A percentile compares a stretch with the other conserved stretches of the same genome.
Evolutionary conservation across 2,797 vertebrate genomes (phyloP).

Genomic region (Brachymystax lenok): DNA sequence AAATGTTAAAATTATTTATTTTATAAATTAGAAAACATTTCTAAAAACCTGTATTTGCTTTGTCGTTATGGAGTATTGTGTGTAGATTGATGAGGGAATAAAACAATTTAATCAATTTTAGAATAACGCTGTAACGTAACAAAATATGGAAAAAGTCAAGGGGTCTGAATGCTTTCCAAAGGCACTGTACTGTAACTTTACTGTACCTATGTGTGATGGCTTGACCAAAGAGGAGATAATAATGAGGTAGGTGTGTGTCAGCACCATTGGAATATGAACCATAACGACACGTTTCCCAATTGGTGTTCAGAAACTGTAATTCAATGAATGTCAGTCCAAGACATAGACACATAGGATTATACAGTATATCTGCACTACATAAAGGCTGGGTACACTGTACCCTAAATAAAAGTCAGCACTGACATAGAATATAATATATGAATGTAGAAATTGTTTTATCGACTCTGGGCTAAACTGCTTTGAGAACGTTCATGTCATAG

Average conservation of each 20-base stretch:
- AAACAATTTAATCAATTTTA: too few relatives aligned
- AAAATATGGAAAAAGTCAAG: too few relatives aligned
- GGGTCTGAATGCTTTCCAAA: too few relatives aligned
- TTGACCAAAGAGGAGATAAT: background rate
- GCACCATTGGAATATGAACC: background rate
- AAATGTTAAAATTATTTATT: too few relatives aligned
- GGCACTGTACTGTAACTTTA: background rate
- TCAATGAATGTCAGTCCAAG: background rate
- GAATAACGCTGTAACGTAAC: too few relatives aligned
- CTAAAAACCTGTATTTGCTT: too few relatives aligned
- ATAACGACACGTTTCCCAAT: background rate
- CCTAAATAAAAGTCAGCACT: background rate
- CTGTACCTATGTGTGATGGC: background rate
- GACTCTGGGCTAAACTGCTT: background rate
- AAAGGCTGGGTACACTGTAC: background rate
- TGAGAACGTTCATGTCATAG: conserved; percentile 15
- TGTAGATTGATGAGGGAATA: too few relatives aligned
- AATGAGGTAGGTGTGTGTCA: background rate
- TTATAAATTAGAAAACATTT: too few relatives aligned
- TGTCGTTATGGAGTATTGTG: too few relatives aligned
- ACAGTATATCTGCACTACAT: background rate
- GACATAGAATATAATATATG: background rate
- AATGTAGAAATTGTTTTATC: background rate
- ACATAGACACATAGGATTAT: too few relatives aligned
- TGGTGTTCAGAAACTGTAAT: background rate